phyloP scores from a whole-genome alignment of 2,888 invertebrate genomes.

The Hypsopygia costalis region DNA sequence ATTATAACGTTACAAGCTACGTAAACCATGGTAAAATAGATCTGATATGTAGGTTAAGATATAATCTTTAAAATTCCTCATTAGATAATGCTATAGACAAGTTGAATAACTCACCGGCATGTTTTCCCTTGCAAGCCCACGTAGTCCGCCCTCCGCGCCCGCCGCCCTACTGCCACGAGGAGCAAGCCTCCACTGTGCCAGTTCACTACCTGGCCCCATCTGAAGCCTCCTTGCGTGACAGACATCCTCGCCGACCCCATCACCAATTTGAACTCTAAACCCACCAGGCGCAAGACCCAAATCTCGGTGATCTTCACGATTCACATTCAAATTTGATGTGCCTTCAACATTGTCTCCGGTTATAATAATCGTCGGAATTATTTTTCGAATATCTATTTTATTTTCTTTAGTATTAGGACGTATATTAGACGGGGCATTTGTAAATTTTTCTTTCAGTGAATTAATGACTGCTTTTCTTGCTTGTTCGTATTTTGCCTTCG shows the following conservation, averaged over 20 bases:
- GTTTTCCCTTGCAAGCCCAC: constrained; percentile 48
- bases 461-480: constrained; percentile 63
- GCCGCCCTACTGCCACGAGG: constrained; percentile 67
- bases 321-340: constrained; percentile 70
- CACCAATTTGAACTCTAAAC: constrained; percentile 42
- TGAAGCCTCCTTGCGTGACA: constrained; percentile 70
- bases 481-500: constrained; percentile 55
- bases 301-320: constrained; percentile 34
- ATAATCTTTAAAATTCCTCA: background rate
- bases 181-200: constrained; percentile 67
- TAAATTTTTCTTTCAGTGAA: constrained; percentile 67
- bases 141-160: constrained; percentile 58
- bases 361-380: constrained; percentile 49
- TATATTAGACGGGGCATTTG: constrained; percentile 30
- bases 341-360: constrained; percentile 66
- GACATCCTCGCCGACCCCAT: constrained; percentile 40
- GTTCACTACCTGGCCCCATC: constrained; percentile 70
- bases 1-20: too few relatives aligned
- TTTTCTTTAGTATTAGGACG: constrained; percentile 30
- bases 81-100: background rate
- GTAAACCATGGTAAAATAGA: too few relatives aligned
- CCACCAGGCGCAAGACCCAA: constrained; percentile 27
- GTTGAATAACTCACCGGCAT: constrained; percentile 63
- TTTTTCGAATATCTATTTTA: constrained; percentile 46
- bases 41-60: too few relatives aligned